Percentiles rank a stretch among this genome's conserved stretches.
These are phyloP conservation scores for Halictus rubicundus DNA, from an alignment of 1,140 invertebrate species.

Conservation along the genomic window DNA sequence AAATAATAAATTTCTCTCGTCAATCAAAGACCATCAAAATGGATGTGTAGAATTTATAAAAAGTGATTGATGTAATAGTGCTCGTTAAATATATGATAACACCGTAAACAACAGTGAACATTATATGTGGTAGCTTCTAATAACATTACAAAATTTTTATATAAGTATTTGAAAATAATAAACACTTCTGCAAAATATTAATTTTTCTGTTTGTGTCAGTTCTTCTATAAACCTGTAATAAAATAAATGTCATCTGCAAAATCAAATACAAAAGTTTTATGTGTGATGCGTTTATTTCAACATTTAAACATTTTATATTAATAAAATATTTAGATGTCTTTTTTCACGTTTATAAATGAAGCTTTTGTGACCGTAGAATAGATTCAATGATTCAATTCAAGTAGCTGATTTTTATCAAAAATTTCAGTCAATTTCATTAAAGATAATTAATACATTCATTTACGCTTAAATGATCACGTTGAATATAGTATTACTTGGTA, in stretches of 20 bases:
- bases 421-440: neutral
- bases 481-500: constrained; percentile 4
- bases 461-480: constrained; percentile 11
- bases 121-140: constrained; percentile 59
- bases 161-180: constrained; percentile 67
- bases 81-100: constrained; percentile 42
- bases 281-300: neutral
- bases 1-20: constrained; percentile 72
- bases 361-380: neutral
- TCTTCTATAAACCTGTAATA: constrained; percentile 36
- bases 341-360: neutral
- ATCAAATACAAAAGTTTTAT: neutral
- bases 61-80: constrained; percentile 36
- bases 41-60: constrained; percentile 40
- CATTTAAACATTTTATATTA: constrained; percentile 8
- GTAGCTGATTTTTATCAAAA: constrained; percentile 11
- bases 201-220: constrained; percentile 49
- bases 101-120: constrained; percentile 52
- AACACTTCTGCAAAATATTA: constrained; percentile 64
- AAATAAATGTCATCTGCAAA: constrained; percentile 11
- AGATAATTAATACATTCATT: constrained; percentile 12
- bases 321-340: constrained; percentile 6
- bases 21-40: constrained; percentile 38
- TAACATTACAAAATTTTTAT: constrained; percentile 67
- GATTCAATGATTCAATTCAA: constrained; percentile 4